Evolutionary conservation across 2,113 vertebrate genomes (phyloP).

Genomic region (Hystrix cristata): DNA sequence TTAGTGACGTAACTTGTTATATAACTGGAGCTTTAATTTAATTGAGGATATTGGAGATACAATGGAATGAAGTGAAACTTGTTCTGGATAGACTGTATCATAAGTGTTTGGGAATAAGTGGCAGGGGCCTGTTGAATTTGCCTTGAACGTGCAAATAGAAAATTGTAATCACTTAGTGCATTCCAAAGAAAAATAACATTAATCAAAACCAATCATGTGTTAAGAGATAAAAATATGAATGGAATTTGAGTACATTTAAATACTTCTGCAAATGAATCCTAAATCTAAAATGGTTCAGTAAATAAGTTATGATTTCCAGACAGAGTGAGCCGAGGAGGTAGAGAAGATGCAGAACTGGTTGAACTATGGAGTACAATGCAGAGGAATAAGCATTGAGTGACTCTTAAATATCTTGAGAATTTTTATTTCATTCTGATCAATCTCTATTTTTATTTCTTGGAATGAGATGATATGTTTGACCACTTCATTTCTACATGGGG

Average conservation of each 20-base stretch:
- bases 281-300: slow-evolving; percentile 53
- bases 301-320: slow-evolving; percentile 44
- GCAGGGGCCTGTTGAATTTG: slow-evolving; percentile 83
- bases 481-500: slow-evolving; percentile 72
- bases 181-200: slow-evolving; percentile 76
- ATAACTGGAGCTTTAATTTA: slow-evolving; percentile 76
- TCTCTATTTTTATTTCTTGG: slow-evolving; percentile 73
- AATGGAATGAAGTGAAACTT: slow-evolving; percentile 82
- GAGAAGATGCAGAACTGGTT: not conserved
- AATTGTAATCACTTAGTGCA: slow-evolving; percentile 81
- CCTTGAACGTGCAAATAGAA: slow-evolving; percentile 77
- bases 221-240: slow-evolving; percentile 77
- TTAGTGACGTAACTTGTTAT: slow-evolving; percentile 74
- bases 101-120: slow-evolving; percentile 81
- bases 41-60: slow-evolving; percentile 77
- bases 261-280: slow-evolving; percentile 54
- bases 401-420: slow-evolving; percentile 53
- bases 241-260: slow-evolving; percentile 75
- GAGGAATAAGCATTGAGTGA: slow-evolving; percentile 37
- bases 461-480: slow-evolving; percentile 70
- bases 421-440: slow-evolving; percentile 62
- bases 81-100: slow-evolving; percentile 79
- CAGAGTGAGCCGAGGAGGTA: not conserved
- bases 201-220: slow-evolving; percentile 73
- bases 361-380: slow-evolving; percentile 43